Conservation (phyloP, 2,797 vertebrate species). For the Diplodus puntazzo region DNA sequence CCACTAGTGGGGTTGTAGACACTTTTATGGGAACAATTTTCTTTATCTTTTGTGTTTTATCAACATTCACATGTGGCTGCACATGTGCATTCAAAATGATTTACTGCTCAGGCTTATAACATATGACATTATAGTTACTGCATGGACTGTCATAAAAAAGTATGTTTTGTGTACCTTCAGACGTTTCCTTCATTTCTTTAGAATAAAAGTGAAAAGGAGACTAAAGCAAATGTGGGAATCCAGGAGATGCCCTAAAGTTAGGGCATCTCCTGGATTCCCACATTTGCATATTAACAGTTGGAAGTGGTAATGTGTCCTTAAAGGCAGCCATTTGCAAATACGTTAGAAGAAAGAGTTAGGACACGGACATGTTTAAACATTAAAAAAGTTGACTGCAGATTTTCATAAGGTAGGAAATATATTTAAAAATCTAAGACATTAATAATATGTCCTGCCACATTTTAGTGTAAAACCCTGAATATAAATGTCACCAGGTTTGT, state of each 20-base stretch:
- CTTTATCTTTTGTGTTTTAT: background rate
- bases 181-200: background rate
- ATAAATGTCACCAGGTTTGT: background rate
- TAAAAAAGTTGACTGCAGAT: background rate
- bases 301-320: background rate
- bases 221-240: too few species aligned
- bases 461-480: background rate
- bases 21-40: background rate
- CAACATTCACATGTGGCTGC: background rate
- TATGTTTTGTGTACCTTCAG: background rate
- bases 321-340: background rate
- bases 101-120: background rate
- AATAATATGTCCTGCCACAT: too few species aligned
- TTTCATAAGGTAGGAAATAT: background rate
- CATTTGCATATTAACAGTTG: background rate
- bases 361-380: background rate
- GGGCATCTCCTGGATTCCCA: background rate
- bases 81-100: background rate
- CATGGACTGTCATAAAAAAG: background rate
- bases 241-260: too few species aligned
- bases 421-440: background rate
- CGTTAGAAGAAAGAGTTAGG: background rate
- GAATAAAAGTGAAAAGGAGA: background rate
- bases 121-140: background rate
- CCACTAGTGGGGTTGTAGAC: slow-evolving; percentile 7